A percentile compares a stretch with the other conserved stretches of the same genome.
These are phyloP conservation scores for Calephelis perditalis DNA, from an alignment of 2,888 invertebrate genomes.

Conservation along the genomic window DNA sequence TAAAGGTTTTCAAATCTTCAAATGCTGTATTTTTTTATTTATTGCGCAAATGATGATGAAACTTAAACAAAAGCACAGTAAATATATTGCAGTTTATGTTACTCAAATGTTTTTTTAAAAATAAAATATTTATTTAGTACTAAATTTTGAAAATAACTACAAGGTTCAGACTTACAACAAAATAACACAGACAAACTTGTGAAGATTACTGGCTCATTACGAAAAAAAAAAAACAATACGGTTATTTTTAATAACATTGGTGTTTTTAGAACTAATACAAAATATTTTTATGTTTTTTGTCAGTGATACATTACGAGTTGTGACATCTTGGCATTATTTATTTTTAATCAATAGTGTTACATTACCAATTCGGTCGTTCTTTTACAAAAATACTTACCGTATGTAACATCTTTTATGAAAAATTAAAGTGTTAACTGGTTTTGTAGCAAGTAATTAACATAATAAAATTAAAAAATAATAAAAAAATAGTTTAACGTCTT, in stretches of 20 bases:
- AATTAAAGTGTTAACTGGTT: neutral
- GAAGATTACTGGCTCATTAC: neutral
- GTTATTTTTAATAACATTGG: constrained; percentile 1
- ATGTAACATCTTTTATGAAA: neutral
- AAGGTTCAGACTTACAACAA: neutral
- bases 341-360: neutral
- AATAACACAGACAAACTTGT: neutral
- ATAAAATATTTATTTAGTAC: neutral
- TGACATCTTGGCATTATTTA: neutral
- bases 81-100: neutral
- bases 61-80: neutral
- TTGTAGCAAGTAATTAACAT: neutral
- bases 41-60: neutral
- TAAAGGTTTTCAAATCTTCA: neutral
- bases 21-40: neutral
- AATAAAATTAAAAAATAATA: too few species aligned
- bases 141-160: neutral
- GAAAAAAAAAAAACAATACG: neutral
- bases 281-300: neutral
- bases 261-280: neutral
- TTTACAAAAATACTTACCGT: constrained; percentile 1
- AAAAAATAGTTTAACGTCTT: neutral
- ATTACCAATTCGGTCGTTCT: neutral
- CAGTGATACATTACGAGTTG: neutral
- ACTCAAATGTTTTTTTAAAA: neutral